These are phyloP conservation scores for Falco punctatus DNA, from an alignment of 2,113 vertebrate genomes.

Conservation along the genomic window DNA sequence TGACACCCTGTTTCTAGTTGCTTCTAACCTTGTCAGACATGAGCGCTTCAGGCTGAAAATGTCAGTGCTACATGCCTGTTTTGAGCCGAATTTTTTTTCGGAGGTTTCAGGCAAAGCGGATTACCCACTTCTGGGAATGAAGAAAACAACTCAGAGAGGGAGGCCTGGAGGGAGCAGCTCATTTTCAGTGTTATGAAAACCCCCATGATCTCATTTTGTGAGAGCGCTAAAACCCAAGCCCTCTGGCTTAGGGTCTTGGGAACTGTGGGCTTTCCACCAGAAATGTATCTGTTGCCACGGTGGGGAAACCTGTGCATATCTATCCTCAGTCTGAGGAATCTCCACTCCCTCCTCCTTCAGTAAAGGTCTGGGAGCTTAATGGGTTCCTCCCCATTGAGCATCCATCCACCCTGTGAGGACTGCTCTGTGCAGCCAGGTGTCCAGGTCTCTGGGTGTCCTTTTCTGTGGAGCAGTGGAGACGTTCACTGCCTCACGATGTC, in stretches of 20 bases:
- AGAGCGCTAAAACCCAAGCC: background rate
- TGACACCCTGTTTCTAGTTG: background rate
- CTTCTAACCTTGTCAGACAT: conserved; percentile 4
- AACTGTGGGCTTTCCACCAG: background rate
- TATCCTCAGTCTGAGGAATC: background rate
- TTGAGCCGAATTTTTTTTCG: background rate
- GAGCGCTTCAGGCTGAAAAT: background rate
- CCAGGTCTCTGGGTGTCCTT: background rate
- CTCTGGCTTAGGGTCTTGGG: background rate
- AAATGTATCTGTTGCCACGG: background rate
- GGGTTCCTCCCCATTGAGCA: background rate
- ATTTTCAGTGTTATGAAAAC: background rate
- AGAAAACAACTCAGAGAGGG: background rate
- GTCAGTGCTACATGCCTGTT: background rate
- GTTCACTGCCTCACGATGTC: accelerated
- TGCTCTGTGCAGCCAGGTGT: background rate
- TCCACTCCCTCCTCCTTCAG: background rate
- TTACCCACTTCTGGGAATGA: conserved; percentile 1
- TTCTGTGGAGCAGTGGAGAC: background rate
- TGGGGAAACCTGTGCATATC: background rate
- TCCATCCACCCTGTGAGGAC: background rate
- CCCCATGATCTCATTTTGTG: background rate
- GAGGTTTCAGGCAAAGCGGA: background rate
- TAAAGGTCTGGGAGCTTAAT: background rate
- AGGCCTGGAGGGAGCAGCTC: background rate